These are phyloP conservation scores for Hymenochirus boettgeri DNA, from an alignment of 2,113 vertebrate genomes.

Conservation along the genomic window DNA sequence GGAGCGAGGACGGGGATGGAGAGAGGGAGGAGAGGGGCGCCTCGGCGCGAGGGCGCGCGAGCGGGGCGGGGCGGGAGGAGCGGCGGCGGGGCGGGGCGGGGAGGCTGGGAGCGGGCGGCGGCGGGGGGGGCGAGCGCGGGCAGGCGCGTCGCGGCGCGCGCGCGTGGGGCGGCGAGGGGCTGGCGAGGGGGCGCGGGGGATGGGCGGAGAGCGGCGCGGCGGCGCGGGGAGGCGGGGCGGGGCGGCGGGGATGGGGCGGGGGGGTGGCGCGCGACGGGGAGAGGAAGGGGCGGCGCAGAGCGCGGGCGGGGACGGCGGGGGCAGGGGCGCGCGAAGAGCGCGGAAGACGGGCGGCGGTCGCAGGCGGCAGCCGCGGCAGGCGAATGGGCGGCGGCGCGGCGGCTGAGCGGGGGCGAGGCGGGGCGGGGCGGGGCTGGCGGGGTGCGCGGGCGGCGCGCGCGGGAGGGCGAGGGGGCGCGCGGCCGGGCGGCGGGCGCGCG, in stretches of 20 bases:
- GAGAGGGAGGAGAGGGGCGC: slow-evolving; percentile 3
- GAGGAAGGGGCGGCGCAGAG: neutral
- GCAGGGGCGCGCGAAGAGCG: neutral
- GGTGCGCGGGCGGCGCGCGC: neutral
- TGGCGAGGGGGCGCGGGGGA: neutral
- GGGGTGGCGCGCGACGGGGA: neutral
- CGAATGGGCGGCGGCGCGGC: neutral
- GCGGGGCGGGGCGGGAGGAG: slow-evolving; percentile 48
- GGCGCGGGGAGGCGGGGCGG: neutral
- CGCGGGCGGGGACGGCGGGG: neutral
- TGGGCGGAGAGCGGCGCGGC: neutral
- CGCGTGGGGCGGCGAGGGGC: neutral
- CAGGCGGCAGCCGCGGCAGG: neutral
- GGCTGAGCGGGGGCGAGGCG: neutral
- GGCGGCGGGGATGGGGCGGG: neutral
- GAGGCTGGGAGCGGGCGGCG: slow-evolving; percentile 44
- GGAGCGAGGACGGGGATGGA: slow-evolving; percentile 6
- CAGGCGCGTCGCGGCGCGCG: slow-evolving; percentile 45
- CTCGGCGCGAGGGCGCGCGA: neutral
- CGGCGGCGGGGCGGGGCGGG: slow-evolving; percentile 50
- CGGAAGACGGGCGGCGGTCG: neutral
- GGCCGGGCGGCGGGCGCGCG: too few species aligned
- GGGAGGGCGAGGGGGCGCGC: neutral
- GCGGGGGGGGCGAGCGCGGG: slow-evolving; percentile 30
- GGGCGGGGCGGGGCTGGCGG: neutral